Evolutionary conservation across 2,113 vertebrate species (phyloP), one percentile per base, ranked within the genome.

Genomic region (Thunnus thynnus): DNA sequence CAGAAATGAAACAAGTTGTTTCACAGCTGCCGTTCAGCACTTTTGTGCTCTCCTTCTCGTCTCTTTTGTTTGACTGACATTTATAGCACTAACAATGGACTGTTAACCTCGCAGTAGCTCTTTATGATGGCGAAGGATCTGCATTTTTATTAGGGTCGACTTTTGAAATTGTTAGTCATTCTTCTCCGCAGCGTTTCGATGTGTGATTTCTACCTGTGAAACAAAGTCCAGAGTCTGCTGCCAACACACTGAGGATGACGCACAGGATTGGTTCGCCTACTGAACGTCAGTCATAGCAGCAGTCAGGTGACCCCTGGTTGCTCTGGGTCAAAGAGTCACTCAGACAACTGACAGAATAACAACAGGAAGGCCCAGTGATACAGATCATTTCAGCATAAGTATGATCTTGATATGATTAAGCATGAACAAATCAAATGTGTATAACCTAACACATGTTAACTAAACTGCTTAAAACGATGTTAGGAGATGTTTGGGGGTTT

Each of bases 191-290:
- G 66, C 3, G 12, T 62, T 63, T 41, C 16, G 27, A 52, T 52
- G 63, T 77, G 63, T 75, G 78, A 88, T 79, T 63, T 56, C 76
- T 68, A 70, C 68, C 50, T 69, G 73, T 1, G 72, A 91, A 86
- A 84, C 92, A 94, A 93, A 95, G 94, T 94, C 92, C 92, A 94
- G 85, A 94, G 94, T 94, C 91, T 90, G 89, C 90, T 90, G 89
- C 93, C 94, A 94, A 93, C 93, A 81, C 90, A 88, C 85, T 61
- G 73, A 66, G 46, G 72, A 81, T 93, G 91, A 94, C 79, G 76
- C 25, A 1, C 55, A 76, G 41, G 13, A 69, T n/a, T 20, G 47
- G 48, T 66, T 87, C 79, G 86, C 73, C 69, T 54, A 17, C 48
- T 74, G 25, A 84, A 69, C 84, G 32, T 25, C 47, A 30, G 47